These are phyloP conservation scores for Melanotaenia nigrans DNA, from an alignment of 2,797 vertebrate species.

Conservation along the genomic window DNA sequence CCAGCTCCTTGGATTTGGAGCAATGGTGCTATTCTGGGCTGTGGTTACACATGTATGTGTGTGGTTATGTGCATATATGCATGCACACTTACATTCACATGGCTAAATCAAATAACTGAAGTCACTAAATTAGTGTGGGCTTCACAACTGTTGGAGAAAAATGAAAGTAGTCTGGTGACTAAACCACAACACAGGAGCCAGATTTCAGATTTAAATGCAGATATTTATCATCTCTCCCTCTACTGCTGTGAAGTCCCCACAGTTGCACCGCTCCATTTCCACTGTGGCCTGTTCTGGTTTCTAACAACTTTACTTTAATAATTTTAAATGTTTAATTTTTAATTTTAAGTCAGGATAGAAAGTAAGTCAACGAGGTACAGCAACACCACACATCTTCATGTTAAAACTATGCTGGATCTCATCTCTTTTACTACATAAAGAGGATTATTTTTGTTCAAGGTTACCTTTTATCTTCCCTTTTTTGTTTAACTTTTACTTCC, in stretches of 20 bases:
- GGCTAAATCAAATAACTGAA: constrained; percentile 67
- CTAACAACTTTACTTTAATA: not conserved
- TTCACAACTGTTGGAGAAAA: constrained; percentile 67
- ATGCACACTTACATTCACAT: constrained; percentile 26
- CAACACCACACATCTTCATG: not conserved
- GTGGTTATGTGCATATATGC: constrained; percentile 23
- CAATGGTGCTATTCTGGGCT: constrained; percentile 63
- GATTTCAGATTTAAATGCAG: constrained; percentile 63
- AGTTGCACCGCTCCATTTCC: constrained; percentile 19
- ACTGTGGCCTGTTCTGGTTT: not conserved
- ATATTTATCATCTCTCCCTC: constrained; percentile 52
- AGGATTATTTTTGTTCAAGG: not conserved
- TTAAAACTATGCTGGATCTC: not conserved
- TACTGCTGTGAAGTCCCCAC: constrained; percentile 34
- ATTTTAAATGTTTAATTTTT: too few species aligned
- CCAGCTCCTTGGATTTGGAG: constrained; percentile 58
- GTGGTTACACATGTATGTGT: constrained; percentile 55
- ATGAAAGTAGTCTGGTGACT: constrained; percentile 79
- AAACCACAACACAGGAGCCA: constrained; percentile 82
- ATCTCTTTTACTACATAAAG: not conserved
- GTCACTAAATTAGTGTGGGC: constrained; percentile 60
- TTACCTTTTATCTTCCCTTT: not conserved
- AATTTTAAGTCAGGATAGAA: too few species aligned
- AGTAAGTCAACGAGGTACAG: too few species aligned
- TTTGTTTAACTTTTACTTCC: not conserved